Base-by-base conservation (phyloP, 2,888 invertebrate genomes). In the Nymphalis polychloros region DNA sequence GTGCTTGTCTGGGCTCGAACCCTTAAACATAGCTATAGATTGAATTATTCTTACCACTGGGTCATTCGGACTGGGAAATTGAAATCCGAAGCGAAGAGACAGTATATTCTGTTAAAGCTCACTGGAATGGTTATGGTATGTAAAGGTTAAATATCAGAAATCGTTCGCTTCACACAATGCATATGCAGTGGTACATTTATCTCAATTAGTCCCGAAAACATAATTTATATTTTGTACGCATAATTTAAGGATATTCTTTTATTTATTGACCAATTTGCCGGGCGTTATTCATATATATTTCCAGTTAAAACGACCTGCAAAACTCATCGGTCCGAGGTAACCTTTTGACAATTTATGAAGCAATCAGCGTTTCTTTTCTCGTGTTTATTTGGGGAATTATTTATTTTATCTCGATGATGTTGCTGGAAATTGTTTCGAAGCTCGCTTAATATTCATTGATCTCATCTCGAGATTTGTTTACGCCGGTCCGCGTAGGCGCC, bases 381-480 rank as follows among this genome's bases (percentile, higher is more conserved):
- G 77, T 82, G 81, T 88, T 87, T 88, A 87, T 89, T 87, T 83
- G 79, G 79, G 82, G 81, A 81, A 86, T 88, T 88, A 88, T 89
- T 89, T 87, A 85, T 87, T 86, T 86, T 85, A 84, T 86, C 82
- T 85, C 78, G 75, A 77, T 79, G 80, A 85, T 80, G 84, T 84
- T 80, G 82, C 78, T 86, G 85, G 84, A 86, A 86, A 89, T 89
- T 88, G 84, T 90, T 89, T 87, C 75, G 83, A 79, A 81, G 85
- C 85, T 87, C 84, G 83, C 83, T 91, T 89, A 88, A 88, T 90
- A 92, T 91, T 89, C 89, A 90, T 92, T 86, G 89, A 86, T 88
- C 84, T 84, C 86, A 79, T 84, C 84, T 86, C 81, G 84, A 83
- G 85, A 87, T 90, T 89, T 89, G 90, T 90, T 89, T 87, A 87